Base-by-base conservation (phyloP, 2,797 vertebrate genomes). In the Phaenicophaeus curvirostris region DNA sequence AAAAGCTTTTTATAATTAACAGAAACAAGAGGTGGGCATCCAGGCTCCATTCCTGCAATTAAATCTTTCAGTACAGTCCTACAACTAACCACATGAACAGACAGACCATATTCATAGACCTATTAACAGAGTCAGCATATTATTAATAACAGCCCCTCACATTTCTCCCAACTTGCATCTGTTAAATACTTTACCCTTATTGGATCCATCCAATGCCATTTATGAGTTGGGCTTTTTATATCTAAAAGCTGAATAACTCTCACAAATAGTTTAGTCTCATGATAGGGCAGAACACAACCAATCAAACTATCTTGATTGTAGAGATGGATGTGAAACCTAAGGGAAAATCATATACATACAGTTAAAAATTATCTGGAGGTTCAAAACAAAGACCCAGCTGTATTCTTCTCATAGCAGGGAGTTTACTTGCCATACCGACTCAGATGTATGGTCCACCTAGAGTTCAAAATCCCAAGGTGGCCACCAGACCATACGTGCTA, bases 221-320 rank as follows among this genome's bases (percentile, higher is more conserved):
- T 98, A 96, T 98, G 97, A 61, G 98, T 98, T 83, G 98, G 95
- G 54, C 98, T 98, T 25, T 90, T 96, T 93, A 99, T 98, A 86
- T 98, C 97, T 37, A 99, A 81, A 78, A 99, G 98, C 78, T 99
- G 99, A 96, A 99, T 97, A 84, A 99, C 99, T 87, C 98, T 96
- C 66, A 99, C 99, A 96, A 99, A 99, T 61, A 99, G 79, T 90
- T 98, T 99, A 72, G 99, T 99, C 96, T 99, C 98, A 14, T 99
- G 99, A 92, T 99, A 99, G 0, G 99, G 99, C 59, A 99, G 96
- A 42, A 96, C 98, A 73, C 99, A 99, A 75, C 98, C 98, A 82
- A 99, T 96, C 95, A 99, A 98, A 93, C 97, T 98, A 91, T 99
- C 99, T 16, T 96, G 71, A 94, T 99, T 99, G 75, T 99, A 99